Percentiles rank a stretch among this genome's conserved stretches.
Evolutionary conservation across 2,113 vertebrate species (phyloP).

Genomic region (Sylvia atricapilla): DNA sequence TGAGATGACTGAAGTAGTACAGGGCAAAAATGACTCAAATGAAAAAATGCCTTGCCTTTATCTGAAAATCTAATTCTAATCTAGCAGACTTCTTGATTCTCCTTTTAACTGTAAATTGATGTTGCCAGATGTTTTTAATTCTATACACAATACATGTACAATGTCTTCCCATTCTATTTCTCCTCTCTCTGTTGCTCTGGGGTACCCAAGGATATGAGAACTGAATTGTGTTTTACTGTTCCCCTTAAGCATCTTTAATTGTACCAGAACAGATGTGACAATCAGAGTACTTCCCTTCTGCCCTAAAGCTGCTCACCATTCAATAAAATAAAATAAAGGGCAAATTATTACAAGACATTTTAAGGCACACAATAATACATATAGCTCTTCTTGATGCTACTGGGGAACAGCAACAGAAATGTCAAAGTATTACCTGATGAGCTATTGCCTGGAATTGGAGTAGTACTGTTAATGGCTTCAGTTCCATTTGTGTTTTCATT

Average conservation of each 20-base stretch:
- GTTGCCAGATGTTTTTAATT: neutral
- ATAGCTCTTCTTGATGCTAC: neutral
- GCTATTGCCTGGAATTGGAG: accelerated
- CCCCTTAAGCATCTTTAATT: neutral
- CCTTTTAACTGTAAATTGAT: neutral
- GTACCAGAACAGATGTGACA: neutral
- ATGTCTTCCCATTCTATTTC: neutral
- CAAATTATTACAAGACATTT: neutral
- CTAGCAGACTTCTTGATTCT: neutral
- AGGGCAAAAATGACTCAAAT: neutral
- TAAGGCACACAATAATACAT: neutral
- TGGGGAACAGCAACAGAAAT: neutral
- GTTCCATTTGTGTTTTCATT: neutral
- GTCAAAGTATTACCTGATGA: neutral
- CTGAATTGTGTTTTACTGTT: neutral
- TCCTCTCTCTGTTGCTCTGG: neutral
- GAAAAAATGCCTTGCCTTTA: neutral
- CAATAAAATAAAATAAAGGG: neutral
- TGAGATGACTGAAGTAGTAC: neutral
- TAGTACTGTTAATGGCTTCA: neutral
- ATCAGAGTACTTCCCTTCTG: neutral
- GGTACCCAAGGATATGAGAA: neutral
- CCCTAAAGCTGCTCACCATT: neutral
- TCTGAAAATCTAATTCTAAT: neutral
- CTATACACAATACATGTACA: neutral